These are phyloP conservation scores for Adelosebastes latens DNA, from an alignment of 2,797 vertebrate species.

Conservation along the genomic window DNA sequence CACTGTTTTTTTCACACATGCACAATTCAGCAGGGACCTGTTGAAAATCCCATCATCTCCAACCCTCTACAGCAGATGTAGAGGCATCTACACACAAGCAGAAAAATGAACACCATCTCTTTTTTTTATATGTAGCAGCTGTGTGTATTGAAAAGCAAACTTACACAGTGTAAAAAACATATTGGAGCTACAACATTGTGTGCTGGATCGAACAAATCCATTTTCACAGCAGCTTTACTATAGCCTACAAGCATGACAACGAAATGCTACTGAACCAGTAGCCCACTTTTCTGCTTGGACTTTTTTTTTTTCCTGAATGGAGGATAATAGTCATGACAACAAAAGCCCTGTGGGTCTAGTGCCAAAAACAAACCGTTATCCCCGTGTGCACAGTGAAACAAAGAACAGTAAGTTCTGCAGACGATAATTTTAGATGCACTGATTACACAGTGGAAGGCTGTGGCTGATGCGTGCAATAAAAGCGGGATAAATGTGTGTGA, in stretches of 20 bases:
- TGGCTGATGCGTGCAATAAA: constrained; percentile 13
- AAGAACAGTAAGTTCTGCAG: constrained; percentile 15
- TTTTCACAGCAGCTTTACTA: constrained; percentile 54
- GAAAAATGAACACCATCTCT: constrained; percentile 13
- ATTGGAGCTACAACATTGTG: constrained; percentile 11
- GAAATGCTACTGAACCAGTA: constrained; percentile 29
- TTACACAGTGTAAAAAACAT: constrained; percentile 18
- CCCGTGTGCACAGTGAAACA: constrained; percentile 15
- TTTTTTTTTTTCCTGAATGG: constrained; percentile 4
- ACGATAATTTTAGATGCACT: constrained; percentile 31
- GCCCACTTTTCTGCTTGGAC: constrained; percentile 14
- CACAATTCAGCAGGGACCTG: not conserved
- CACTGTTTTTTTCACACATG: constrained; percentile 18
- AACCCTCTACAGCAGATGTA: constrained; percentile 24
- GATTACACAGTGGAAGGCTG: constrained; percentile 41
- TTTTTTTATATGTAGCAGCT: constrained; percentile 10
- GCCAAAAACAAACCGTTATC: constrained; percentile 30
- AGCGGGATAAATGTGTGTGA: constrained; percentile 1
- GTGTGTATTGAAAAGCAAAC: constrained; percentile 16
- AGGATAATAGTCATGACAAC: constrained; percentile 23
- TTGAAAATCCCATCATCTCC: constrained; percentile 43
- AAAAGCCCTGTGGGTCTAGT: constrained; percentile 13
- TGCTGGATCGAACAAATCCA: constrained; percentile 48
- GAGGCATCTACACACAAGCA: constrained; percentile 5
- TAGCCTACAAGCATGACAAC: constrained; percentile 10